Percentiles rank a stretch among this genome's conserved stretches.
phyloP scores from a whole-genome alignment of 2,113 vertebrate species.

The Agapornis roseicollis region DNA sequence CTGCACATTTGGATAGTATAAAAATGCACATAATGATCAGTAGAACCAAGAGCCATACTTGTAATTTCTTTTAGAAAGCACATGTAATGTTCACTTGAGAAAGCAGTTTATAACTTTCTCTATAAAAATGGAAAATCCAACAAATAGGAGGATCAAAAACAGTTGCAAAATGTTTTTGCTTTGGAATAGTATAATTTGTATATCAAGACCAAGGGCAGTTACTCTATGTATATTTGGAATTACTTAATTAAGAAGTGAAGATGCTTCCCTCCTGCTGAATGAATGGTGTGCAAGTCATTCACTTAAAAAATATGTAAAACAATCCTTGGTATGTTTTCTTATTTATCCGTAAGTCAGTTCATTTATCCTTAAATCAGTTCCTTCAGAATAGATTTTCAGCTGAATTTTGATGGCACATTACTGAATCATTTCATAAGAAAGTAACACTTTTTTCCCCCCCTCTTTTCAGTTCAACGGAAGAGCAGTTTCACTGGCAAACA shows the following conservation, averaged over 20 bases:
- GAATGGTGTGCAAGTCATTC: background rate
- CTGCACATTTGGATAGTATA: background rate
- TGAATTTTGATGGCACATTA: background rate
- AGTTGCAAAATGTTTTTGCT: background rate
- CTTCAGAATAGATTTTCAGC: background rate
- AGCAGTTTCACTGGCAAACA: conserved; percentile 95
- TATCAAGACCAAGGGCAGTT: background rate
- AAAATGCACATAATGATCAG: background rate
- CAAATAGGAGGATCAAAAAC: background rate
- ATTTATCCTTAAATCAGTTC: background rate
- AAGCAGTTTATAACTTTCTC: background rate
- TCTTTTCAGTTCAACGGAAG: conserved; percentile 90
- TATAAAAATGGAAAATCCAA: background rate
- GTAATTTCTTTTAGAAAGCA: background rate
- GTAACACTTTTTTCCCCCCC: background rate
- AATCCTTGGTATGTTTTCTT: background rate
- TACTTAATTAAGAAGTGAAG: background rate
- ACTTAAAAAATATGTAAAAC: background rate
- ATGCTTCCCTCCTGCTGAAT: background rate
- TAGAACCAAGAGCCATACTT: background rate
- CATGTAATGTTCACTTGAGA: background rate
- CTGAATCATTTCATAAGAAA: background rate
- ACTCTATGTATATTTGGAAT: background rate
- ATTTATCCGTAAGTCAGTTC: background rate
- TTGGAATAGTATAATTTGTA: background rate